Evolutionary conservation across 2,797 vertebrate species (phyloP).

Genomic region (Toxotes lorentzi): DNA sequence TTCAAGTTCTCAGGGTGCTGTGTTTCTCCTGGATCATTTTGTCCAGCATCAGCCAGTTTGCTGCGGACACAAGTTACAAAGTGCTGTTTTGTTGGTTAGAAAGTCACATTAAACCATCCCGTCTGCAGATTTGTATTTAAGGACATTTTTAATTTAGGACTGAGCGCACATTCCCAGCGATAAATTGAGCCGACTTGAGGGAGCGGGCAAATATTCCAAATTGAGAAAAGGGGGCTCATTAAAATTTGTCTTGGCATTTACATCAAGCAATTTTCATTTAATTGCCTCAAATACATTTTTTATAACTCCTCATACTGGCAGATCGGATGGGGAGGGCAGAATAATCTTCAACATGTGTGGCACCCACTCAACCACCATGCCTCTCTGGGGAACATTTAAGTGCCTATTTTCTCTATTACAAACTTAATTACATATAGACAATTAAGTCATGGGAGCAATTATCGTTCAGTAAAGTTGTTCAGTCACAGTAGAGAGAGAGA

Average conservation of each 20-base stretch:
- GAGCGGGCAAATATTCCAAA: conserved; percentile 64
- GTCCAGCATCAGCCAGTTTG: conserved; percentile 48
- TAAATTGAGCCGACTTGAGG: conserved; percentile 68
- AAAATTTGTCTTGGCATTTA: conserved; percentile 81
- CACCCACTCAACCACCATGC: conserved; percentile 73
- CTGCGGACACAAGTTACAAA: conserved; percentile 57
- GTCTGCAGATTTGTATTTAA: conserved; percentile 52
- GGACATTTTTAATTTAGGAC: conserved; percentile 79
- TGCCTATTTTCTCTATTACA: conserved; percentile 81
- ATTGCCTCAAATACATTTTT: conserved; percentile 84
- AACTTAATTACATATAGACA: conserved; percentile 84
- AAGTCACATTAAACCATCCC: conserved; percentile 64
- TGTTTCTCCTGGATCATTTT: conserved; percentile 54
- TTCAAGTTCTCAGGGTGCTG: conserved; percentile 14
- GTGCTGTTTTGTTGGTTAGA: conserved; percentile 68
- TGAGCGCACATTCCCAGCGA: conserved; percentile 59
- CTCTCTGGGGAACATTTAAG: conserved; percentile 79
- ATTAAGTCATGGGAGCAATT: conserved; percentile 84
- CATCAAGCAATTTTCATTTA: conserved; percentile 80
- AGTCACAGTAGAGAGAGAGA: conserved; percentile 32
- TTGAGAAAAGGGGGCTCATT: conserved; percentile 71
- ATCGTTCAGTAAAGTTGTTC: conserved; percentile 69
- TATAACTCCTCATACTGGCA: conserved; percentile 80
- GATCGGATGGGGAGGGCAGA: conserved; percentile 77
- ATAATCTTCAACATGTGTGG: conserved; percentile 86